Conservation (phyloP, 2,888 invertebrate genomes). For the Vandiemenella viatica region DNA sequence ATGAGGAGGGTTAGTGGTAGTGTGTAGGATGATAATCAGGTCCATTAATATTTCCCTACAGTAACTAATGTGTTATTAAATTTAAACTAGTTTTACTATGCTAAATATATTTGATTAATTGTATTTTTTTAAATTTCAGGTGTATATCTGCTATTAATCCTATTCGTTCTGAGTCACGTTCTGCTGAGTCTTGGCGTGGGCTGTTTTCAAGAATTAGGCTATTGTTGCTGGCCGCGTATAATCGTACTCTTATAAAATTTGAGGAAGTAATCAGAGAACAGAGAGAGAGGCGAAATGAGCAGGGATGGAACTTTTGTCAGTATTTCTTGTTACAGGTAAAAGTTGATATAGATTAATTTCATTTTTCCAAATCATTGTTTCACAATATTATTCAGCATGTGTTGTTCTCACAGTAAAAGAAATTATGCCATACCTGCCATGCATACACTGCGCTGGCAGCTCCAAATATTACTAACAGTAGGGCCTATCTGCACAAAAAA, state of each 20-base stretch:
- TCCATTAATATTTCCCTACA: too few species aligned
- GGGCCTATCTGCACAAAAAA: too few species aligned
- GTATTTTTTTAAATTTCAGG: slow-evolving; percentile 32
- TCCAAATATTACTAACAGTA: too few species aligned
- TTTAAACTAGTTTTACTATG: too few species aligned
- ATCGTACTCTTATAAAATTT: slow-evolving; percentile 67
- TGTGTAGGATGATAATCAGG: too few species aligned
- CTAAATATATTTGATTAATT: too few species aligned
- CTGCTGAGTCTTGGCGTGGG: slow-evolving; percentile 80
- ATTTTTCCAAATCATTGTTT: slow-evolving; percentile 5
- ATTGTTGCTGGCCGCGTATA: slow-evolving; percentile 72
- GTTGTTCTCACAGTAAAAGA: background rate
- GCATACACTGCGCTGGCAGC: too few species aligned
- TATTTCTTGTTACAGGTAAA: slow-evolving; percentile 89
- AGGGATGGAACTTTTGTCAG: slow-evolving; percentile 85
- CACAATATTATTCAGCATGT: slow-evolving; percentile 5
- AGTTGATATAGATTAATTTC: too few species aligned
- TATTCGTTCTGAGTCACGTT: slow-evolving; percentile 72
- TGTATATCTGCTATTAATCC: slow-evolving; percentile 86
- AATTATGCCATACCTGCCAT: background rate
- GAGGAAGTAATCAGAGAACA: slow-evolving; percentile 83
- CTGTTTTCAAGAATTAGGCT: slow-evolving; percentile 69
- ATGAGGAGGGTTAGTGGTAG: too few species aligned
- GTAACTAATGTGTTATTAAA: too few species aligned
- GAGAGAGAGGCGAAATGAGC: slow-evolving; percentile 76